Evolutionary conservation across 2,888 invertebrate species (phyloP).

Genomic region (Heliconius hortense): DNA sequence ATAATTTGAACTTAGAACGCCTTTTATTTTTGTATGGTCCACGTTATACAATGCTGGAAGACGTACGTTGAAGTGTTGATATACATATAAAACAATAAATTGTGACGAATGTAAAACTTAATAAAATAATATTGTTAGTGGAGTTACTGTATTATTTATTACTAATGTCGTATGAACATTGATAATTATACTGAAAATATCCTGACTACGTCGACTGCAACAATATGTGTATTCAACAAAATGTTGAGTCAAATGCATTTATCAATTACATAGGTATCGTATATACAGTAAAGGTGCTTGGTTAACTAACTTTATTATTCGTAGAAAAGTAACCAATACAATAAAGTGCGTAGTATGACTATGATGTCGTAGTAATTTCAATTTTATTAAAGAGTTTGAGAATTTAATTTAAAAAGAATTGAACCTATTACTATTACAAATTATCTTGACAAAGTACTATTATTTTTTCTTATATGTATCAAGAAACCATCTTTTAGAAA

Average conservation of each 20-base stretch:
- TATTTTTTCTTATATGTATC: conserved; percentile 5
- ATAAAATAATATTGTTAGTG: no score
- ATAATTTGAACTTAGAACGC: no score
- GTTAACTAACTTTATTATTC: not conserved
- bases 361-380: not conserved
- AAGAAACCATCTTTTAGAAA: conserved; percentile 28
- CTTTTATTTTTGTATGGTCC: not conserved
- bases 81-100: no score
- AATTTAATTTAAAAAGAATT: not conserved
- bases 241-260: not conserved
- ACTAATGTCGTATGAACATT: no score
- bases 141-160: no score
- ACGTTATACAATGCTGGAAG: no score
- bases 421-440: not conserved
- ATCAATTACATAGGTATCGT: no score
- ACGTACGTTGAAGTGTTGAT: no score
- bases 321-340: not conserved
- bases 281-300: not conserved
- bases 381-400: no score
- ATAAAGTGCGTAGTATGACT: not conserved
- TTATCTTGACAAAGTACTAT: not conserved
- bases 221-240: not conserved
- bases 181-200: no score
- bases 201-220: no score
- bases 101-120: no score